Evolutionary conservation across 2,113 vertebrate species (phyloP).

Genomic region (Dicaeum eximium): DNA sequence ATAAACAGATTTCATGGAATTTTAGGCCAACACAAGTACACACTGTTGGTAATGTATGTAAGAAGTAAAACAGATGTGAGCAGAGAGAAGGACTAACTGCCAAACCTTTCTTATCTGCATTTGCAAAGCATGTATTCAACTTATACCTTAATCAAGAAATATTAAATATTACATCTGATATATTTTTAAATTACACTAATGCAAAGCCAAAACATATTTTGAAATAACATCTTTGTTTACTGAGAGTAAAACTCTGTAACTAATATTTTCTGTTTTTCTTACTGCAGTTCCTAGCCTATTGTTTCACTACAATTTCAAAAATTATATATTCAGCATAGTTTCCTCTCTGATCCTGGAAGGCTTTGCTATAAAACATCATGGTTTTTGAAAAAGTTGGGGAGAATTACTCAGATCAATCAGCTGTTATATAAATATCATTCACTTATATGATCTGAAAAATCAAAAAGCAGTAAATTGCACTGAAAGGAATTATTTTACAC

Average conservation of each 20-base stretch:
- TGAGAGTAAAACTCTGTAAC: not conserved
- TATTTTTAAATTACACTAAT: not conserved
- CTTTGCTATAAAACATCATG: not conserved
- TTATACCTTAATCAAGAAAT: not conserved
- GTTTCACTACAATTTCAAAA: not conserved
- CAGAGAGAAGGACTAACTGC: not conserved
- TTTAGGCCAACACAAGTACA: fast-evolving
- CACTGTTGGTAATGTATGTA: not conserved
- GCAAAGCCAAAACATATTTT: not conserved
- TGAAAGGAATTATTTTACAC: not conserved
- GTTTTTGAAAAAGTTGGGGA: not conserved
- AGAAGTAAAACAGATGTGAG: not conserved
- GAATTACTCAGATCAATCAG: not conserved
- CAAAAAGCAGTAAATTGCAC: not conserved
- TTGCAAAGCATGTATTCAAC: not conserved
- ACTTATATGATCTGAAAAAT: not conserved
- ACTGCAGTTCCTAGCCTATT: not conserved
- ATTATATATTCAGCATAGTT: not conserved
- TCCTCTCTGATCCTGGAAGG: not conserved
- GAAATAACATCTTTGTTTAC: not conserved
- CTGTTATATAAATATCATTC: not conserved
- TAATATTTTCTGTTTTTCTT: not conserved
- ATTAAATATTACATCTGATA: not conserved
- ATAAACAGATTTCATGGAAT: not conserved
- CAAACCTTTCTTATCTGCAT: not conserved